phyloP scores from a whole-genome alignment of 2,113 vertebrate species.

The Malurus cyaneus region DNA sequence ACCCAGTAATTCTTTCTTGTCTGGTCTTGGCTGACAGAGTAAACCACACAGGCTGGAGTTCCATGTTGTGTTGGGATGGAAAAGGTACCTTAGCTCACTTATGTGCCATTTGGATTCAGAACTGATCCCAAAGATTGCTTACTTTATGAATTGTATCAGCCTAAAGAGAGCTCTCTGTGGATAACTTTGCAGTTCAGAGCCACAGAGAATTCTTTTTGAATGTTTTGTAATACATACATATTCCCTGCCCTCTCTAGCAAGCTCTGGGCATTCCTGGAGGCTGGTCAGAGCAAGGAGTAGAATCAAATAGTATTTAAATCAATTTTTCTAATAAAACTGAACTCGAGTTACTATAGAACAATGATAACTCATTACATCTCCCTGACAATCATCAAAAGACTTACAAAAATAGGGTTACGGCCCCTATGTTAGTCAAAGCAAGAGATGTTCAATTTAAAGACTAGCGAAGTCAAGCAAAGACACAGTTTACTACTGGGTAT shows the following conservation, averaged over 20 bases:
- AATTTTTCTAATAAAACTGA: neutral
- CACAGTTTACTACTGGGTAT: neutral
- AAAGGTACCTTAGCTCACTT: neutral
- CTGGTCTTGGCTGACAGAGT: neutral
- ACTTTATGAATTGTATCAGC: neutral
- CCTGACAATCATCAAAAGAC: neutral
- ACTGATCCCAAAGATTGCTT: neutral
- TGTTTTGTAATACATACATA: neutral
- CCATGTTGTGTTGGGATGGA: neutral
- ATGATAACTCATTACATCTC: neutral
- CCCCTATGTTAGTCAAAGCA: neutral
- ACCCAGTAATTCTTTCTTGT: neutral
- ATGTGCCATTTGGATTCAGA: neutral
- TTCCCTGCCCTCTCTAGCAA: neutral
- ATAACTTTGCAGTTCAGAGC: neutral
- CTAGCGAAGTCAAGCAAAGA: neutral
- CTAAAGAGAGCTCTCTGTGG: neutral
- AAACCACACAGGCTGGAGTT: neutral
- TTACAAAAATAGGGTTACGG: neutral
- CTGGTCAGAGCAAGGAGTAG: neutral
- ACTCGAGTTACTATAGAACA: neutral
- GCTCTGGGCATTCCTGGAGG: neutral
- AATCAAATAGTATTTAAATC: neutral
- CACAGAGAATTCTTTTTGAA: neutral
- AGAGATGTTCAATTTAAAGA: neutral